Base-by-base conservation (phyloP, 1,140 invertebrate species). In the Danaus plexippus region DNA sequence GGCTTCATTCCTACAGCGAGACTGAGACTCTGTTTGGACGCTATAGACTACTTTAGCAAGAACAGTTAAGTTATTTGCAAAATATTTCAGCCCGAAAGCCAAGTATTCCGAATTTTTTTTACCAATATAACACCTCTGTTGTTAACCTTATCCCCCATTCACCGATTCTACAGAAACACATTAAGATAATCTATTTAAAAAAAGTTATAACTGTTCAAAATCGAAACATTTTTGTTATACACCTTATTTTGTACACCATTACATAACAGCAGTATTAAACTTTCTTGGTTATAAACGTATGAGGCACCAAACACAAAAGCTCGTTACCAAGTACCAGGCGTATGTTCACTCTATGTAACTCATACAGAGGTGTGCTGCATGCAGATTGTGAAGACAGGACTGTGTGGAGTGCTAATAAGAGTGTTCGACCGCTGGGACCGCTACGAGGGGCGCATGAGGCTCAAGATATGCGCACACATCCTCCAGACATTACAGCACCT, bases 391-490 rank as follows among this genome's bases (percentile, higher is more conserved):
- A 91, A 91, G 80, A 86, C 87, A 59, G 90, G 90, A 18, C 85
- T 91, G 43, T 87, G 89, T 54, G 80, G 88, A 57, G 75, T 90
- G 57, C 68, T 92, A 49, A 87, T 90, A 67, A 84, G 89, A 48
- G 87, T 91, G 63, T 90, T 92, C 74, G 90, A 92, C 66, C 85
- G 89, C 42, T 92, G 91, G 91, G 91, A 92, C 53, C 89, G 88
- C 69, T 90, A 89, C 74, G 91, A 92, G 59, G 90, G 90, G 0
- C 89, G 88, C 67, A 88, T 91, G 70, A 88, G 90, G 63, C 77
- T 91, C 52, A 91, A 91, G 82, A 90, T 92, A 59, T 90, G 88
- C 62, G 89, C 88, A 51, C 89, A 88, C 67, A 87, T 89, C 32
- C 77, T 92, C n/a, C 88, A 88, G 66, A 91, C 90, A 3, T 66